Evolutionary conservation across 1,140 invertebrate species (phyloP), one percentile per base, ranked within the genome.

Genomic region (Monomorium pharaonis): DNA sequence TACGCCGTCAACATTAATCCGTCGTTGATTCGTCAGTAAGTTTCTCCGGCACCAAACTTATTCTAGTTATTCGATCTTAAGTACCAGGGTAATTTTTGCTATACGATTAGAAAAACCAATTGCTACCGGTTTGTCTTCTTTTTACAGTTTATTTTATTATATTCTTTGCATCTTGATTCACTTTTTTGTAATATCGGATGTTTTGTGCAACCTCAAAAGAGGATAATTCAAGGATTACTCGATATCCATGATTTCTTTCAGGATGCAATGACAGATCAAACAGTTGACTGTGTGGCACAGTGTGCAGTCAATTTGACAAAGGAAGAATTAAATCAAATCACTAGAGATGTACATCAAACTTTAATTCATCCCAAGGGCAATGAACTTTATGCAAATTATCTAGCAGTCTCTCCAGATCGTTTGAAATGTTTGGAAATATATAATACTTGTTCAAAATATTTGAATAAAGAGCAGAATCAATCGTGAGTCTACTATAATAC

Each of bases 251-350:
- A 63, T 72, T 72, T 1, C 44, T n/a, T 83, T 60, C 2, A 74
- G 10, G 2, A 69, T 56, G 37, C 78, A 86, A 37, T 63, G 24
- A 16, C 86, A 16, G 77, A 21, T 12, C 74, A 58, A 75, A 56
- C 33, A 7, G 78, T 93, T 51, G 91, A 91, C 0, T 93, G 92
- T 60, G 90, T 93, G 30, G 92, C 90, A 65, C 93, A 93, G 76
- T 93, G 93, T 70, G 89, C 84, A 9, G 88, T 78, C 51, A 91
- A 90, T 10, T 62, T 94, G 10, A 90, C 54, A 9, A 3, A 4
- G 10, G 77, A 91, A 9, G 90, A 93, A 58, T 60, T 93, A 16
- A 86, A 93, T 62, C 18, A 54, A 4, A 88, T 94, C 12, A 93
- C 93, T 21, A 89, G 93, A 51, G 84, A 89, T 49, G 88, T 94